Evolutionary conservation across 2,797 vertebrate genomes (phyloP).

Genomic region (Ptychobarbus kaznakovi): DNA sequence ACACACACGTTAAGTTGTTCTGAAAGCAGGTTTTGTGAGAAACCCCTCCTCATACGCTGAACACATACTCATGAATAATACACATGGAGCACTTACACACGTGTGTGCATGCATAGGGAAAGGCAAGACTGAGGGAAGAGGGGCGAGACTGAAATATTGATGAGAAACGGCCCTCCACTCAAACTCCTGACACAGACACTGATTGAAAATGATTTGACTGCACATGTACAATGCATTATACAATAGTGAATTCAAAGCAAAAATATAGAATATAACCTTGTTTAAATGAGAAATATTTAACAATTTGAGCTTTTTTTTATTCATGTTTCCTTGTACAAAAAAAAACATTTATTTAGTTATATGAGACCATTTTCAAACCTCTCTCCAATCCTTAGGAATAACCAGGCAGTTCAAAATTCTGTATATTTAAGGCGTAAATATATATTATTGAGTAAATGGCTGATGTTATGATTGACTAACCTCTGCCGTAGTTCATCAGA

Average conservation of each 20-base stretch:
- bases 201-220: not conserved
- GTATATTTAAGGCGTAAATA: too few relatives aligned
- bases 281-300: not conserved
- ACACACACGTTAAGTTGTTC: too few relatives aligned
- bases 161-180: slow-evolving; percentile 8
- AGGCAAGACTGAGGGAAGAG: not conserved
- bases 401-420: not conserved
- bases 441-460: not conserved
- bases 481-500: not conserved
- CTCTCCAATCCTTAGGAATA: not conserved
- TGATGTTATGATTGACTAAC: not conserved
- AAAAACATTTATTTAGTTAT: not conserved
- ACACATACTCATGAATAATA: slow-evolving; percentile 34
- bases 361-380: not conserved
- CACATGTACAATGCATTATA: not conserved
- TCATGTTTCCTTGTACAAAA: not conserved
- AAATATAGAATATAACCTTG: not conserved
- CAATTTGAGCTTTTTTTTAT: not conserved
- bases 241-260: not conserved
- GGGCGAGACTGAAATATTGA: slow-evolving; percentile 24
- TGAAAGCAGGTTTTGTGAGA: too few relatives aligned
- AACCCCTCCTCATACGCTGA: too few relatives aligned
- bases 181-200: not conserved
- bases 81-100: slow-evolving; percentile 26
- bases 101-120: not conserved